Evolutionary conservation across 2,113 vertebrate species (phyloP), one percentile per base, ranked within the genome.

Genomic region (Peucedramus taeniatus): DNA sequence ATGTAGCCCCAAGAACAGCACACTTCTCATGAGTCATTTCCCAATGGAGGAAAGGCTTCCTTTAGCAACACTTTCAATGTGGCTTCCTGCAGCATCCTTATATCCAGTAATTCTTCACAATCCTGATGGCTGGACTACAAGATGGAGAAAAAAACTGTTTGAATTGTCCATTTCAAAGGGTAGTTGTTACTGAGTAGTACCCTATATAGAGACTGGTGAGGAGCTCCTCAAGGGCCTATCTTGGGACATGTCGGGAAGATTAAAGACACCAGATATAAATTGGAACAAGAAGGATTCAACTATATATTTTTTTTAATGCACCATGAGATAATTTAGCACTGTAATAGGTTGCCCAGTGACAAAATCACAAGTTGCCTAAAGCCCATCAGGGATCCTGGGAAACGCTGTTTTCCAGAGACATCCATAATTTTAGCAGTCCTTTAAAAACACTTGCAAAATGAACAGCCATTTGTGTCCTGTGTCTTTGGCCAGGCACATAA

Each of bases 131-230:
- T 61, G 64, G 18, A 69, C 42, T 59, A 45, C 11, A 57, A 50
- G 26, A 53, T 33, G 26, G 12, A 66, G 19, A 17, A 37, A 91
- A 91, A 93, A 90, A 14, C 2, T 66, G 11, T 63, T 69, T 49
- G 15, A 26, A 30, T 27, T 54, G 44, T 50, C 51, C 33, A 15
- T 57, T 60, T 75, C 39, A 60, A 90, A 85, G 42, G 1, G 6
- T 31, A 40, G 15, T 3, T 17, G 33, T 57, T 65, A 66, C 15
- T 50, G 23, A 15, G 20, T 35, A 66, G 37, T 39, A 53, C 31
- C 3, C 42, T 50, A 5, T 0, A 0, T 2, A n/a, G 35, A 11
- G 30, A 16, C n/a, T 75, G 15, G 20, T 40, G 31, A 77, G 22
- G 13, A 40, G 3, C 12, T 70, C 51, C 13, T 63, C 50, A 50